Percentiles rank a stretch among this genome's conserved stretches.
Conservation (phyloP, 2,113 vertebrate genomes). For the Phodopus roborovskii region DNA sequence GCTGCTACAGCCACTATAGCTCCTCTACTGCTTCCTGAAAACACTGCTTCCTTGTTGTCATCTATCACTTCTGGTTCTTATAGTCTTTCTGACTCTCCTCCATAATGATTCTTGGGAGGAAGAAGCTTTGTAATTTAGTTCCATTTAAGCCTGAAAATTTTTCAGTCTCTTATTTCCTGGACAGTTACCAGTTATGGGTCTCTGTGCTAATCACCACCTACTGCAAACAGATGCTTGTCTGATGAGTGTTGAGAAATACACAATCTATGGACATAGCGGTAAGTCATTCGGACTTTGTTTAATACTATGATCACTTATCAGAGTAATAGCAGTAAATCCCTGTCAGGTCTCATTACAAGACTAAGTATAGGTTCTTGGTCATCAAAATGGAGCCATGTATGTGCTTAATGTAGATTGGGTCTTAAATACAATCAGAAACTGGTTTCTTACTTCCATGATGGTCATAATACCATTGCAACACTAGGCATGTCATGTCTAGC, state of each 20-base stretch:
- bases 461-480: not conserved
- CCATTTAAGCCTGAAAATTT: not conserved
- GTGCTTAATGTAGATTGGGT: not conserved
- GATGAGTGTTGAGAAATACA: not conserved
- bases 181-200: not conserved
- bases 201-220: not conserved
- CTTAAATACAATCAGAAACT: not conserved
- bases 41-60: not conserved
- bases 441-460: not conserved
- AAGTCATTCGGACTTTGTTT: not conserved
- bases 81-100: not conserved
- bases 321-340: not conserved
- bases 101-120: not conserved
- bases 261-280: not conserved
- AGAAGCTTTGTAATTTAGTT: not conserved
- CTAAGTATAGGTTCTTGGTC: not conserved
- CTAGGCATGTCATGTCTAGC: not conserved
- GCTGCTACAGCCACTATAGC: not conserved
- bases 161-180: not conserved
- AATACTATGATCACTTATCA: not conserved
- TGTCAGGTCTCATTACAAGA: not conserved
- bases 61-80: not conserved
- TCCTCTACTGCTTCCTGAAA: not conserved
- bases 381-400: not conserved
- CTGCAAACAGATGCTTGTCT: not conserved